Base-by-base conservation (phyloP, 2,113 vertebrate species). In the Arenaria interpres region DNA sequence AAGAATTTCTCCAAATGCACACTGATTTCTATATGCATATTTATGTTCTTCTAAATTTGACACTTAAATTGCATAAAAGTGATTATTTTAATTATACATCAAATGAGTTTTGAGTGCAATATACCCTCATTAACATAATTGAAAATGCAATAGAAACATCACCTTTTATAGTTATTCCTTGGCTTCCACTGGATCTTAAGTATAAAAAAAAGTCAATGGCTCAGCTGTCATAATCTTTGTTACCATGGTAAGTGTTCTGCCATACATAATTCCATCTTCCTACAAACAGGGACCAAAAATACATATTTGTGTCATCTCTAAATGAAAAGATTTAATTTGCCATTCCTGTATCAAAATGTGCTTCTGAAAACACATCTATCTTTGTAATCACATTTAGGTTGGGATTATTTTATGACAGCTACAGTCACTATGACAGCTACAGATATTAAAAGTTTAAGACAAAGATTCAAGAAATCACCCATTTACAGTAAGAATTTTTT, bases 201-300 rank as follows among this genome's bases (percentile, higher is more conserved):
- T 16, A 57, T 37, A 63, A 77, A 66, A 84, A 64, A 79, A 72
- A 87, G 27, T 39, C 86, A 69, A 10, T 27, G 14, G 20, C 63
- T 95, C 86, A 62, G 84, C 69, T 81, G 32, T n/a, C 77, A 41
- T 50, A 46, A 85, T 50, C 48, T 57, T 18, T 1, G 81, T 91
- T 97, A 79, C 89, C 92, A 96, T 71, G 85, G 92, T 54, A 90
- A 96, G 43, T 3, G 8, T 37, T 81, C 93, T 77, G 79, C 66
- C 48, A n/a, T 11, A 84, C 37, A 82, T 19, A 84, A 89, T 27
- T 66, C 73, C 77, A 91, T 82, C 92, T 95, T 91, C 86, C 94
- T 87, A 68, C 86, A 82, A 94, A 93, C 16, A 16, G 57, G 30
- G 53, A 76, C 92, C 80, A 91, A 91, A 95, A 92, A 93, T 81